Base-by-base conservation (phyloP, 2,113 vertebrate genomes). In the Oreamnos americanus region DNA sequence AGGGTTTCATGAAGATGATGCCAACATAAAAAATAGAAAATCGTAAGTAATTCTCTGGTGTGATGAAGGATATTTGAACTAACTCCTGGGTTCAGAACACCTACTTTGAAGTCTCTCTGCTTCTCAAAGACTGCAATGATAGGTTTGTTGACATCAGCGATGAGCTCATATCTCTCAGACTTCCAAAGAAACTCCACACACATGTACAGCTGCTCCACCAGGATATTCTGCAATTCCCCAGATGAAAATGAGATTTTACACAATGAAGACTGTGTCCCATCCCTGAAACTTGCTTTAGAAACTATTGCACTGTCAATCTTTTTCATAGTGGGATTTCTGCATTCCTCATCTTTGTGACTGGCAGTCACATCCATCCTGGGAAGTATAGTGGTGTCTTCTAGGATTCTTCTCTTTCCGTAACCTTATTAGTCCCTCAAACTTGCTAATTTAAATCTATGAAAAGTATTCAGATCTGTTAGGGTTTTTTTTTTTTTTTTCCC, bases 161-260 rank as follows among this genome's bases (percentile, higher is more conserved):
- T 99, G 96, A 99, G 99, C 96, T 99, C 99, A 0, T 99, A 99
- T 97, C 99, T 97, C 98, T 99, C 99, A 1, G 99, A 99, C 95
- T 99, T 99, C 99, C 99, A 99, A 71, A 99, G 99, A 96, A 99
- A 99, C 76, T 99, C 99, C 97, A 99, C 99, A 98, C 99, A 99
- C 97, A 99, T 97, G 95, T 99, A 99, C 96, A 99, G 99, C 99
- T 99, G 99, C 96, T 99, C 99, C 96, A 99, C 99, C 79, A 99
- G 99, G 28, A 99, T 99, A 97, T 99, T 99, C 99, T 99, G 94
- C 64, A 98, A 90, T 97, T 53, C 71, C 92, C 97, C 67, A 98
- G 82, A 95, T 7, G 49, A 78, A 95, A 97, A 95, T 1, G 74
- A 58, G 76, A 95, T 26, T 51, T 60, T 9, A 93, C 17, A 23